Conservation (phyloP, 2,113 vertebrate species). For the Rhombomys opimus region DNA sequence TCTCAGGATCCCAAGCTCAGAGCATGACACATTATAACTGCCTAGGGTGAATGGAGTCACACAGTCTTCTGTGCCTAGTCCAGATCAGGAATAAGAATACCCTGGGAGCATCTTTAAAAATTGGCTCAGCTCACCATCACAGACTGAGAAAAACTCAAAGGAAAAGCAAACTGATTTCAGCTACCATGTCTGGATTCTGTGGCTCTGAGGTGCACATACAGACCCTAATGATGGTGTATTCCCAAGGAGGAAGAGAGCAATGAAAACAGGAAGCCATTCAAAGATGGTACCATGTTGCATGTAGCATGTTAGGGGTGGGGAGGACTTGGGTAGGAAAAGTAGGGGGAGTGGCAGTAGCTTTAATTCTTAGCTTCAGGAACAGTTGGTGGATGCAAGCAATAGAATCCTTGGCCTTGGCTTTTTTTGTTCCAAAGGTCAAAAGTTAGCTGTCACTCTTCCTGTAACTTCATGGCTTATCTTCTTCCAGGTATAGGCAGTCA, state of each 20-base stretch:
- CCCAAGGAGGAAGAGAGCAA: neutral
- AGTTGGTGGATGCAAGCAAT: neutral
- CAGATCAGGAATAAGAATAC: fast-evolving
- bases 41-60: neutral
- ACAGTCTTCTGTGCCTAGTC: neutral
- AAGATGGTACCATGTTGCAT: fast-evolving
- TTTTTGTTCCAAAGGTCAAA: neutral
- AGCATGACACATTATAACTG: fast-evolving
- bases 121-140: too few species aligned
- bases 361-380: neutral
- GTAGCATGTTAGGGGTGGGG: neutral
- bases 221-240: too few species aligned
- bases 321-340: neutral
- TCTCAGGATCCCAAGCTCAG: neutral
- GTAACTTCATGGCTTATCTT: neutral
- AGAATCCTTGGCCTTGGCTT: neutral
- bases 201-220: neutral
- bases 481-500: too few species aligned
- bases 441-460: neutral
- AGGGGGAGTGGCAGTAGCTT: fast-evolving
- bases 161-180: neutral
- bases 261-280: too few species aligned
- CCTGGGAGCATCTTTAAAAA: neutral
- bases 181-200: too few species aligned
- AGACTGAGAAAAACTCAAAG: neutral